Evolutionary conservation across 2,797 vertebrate species (phyloP), one percentile per base, ranked within the genome.

Genomic region (Sparidentex hasta): DNA sequence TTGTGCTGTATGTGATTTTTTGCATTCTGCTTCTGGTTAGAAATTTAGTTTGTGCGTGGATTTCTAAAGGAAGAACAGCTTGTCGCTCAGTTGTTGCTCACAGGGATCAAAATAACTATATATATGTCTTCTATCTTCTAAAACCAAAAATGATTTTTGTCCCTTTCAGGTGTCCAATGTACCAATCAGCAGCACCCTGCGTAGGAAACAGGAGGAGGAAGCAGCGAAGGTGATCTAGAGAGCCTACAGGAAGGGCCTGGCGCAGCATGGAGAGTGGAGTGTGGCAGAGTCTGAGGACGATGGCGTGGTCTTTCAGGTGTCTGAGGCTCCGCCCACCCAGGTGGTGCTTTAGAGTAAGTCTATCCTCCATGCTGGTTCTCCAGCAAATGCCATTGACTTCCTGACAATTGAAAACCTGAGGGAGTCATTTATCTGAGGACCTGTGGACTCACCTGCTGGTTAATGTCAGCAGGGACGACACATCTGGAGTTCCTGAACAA

Each of bases 181-280:
- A 69, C 97, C 97, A 79, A 96, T 98, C 90, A 97, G 95, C 89
- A 97, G 95, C 82, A 98, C 96, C 7, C 92, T 97, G 83, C 95
- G 91, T 78, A 94, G 96, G 56, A 97, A 97, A 64, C 96, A 96
- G 0, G 96, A 98, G 81, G 97, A 98, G 43, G 95, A 96, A 8
- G 96, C 96, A 0, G 97, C 96, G 0, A 83, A 73, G 0, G 95
- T 96, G 85, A 98, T 98, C 90, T 97, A 98, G 89, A 95, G 94
- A 79, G 97, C 96, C 0, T 98, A 95, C 91, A 94, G 96, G 65
- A 95, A 95, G 67, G 95, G 96, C 62, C 85, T 96, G 7, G 92
- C 96, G 18, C 44, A 57, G 48, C 93, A 95, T 2, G 91, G 94
- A 68, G 86, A 79, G 0, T 71, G 17, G 86, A 79, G 0, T 71